These are phyloP conservation scores for Bellardia bayeri DNA, from an alignment of 2,888 invertebrate species.

Conservation along the genomic window DNA sequence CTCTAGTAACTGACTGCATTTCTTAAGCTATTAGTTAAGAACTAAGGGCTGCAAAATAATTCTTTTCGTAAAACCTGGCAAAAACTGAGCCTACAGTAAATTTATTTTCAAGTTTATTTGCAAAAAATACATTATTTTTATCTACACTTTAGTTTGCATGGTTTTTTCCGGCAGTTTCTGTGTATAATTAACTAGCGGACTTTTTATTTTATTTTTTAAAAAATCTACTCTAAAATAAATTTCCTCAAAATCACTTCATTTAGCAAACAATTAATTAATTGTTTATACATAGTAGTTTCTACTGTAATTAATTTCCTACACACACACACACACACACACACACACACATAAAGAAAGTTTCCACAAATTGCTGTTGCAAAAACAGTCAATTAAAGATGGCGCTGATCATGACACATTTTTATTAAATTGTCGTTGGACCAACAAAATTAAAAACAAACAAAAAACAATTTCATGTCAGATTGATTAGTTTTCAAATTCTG, in stretches of 20 bases:
- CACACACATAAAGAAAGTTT: constrained; percentile 11
- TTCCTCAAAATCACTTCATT: constrained; percentile 38
- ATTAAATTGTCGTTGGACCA: constrained; percentile 46
- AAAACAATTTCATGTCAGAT: constrained; percentile 62
- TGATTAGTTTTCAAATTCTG: constrained; percentile 70
- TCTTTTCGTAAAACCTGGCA: too few species aligned
- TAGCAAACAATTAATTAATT: constrained; percentile 31
- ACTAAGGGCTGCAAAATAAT: too few species aligned
- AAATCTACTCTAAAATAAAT: not conserved
- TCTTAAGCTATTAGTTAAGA: too few species aligned
- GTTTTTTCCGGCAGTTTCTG: too few species aligned
- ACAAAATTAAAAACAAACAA: constrained; percentile 28
- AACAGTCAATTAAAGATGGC: constrained; percentile 67
- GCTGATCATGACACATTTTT: constrained; percentile 71
- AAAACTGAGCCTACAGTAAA: too few species aligned
- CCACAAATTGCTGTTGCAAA: not conserved
- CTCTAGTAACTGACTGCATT: too few species aligned
- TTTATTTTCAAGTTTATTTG: too few species aligned
- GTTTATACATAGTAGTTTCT: constrained; percentile 1
- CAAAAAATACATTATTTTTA: too few species aligned
- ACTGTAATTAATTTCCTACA: constrained; percentile 51
- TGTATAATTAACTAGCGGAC: not conserved
- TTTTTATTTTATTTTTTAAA: not conserved
- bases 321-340: not conserved
- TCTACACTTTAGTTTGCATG: too few species aligned